phyloP scores from a whole-genome alignment of 2,888 invertebrate genomes.

The Galerucella pusilla region DNA sequence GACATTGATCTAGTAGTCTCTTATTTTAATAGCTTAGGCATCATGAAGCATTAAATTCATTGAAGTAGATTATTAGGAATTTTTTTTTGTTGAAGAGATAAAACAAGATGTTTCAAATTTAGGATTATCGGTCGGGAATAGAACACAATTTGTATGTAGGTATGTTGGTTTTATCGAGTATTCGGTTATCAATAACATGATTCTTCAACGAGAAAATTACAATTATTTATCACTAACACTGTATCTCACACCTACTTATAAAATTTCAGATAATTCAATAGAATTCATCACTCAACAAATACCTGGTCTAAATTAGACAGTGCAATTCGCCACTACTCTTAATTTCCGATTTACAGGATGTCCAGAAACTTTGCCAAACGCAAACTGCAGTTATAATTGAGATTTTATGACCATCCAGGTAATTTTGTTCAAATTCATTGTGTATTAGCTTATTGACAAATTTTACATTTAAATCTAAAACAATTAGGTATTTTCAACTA shows the following conservation, averaged over 20 bases:
- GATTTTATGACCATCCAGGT: no score
- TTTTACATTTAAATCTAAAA: no score
- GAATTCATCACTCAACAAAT: not conserved
- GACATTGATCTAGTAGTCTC: slow-evolving; percentile 52
- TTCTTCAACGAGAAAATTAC: not conserved
- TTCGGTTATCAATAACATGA: not conserved
- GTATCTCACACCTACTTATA: not conserved
- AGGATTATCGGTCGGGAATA: not conserved
- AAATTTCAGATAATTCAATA: not conserved
- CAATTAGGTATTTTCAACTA: no score
- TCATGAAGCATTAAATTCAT: slow-evolving; percentile 45
- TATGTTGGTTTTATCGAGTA: not conserved
- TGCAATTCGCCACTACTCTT: no score
- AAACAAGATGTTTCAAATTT: slow-evolving; percentile 3
- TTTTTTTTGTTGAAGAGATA: slow-evolving; percentile 33
- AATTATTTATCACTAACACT: not conserved
- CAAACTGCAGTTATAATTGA: no score
- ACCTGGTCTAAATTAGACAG: no score
- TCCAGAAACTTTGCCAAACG: no score
- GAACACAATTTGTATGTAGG: not conserved
- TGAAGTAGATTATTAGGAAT: slow-evolving; percentile 33
- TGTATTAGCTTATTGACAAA: no score
- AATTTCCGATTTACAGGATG: no score
- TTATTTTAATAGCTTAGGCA: slow-evolving; percentile 48
- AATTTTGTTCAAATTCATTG: no score